Conservation (phyloP, 2,113 vertebrate genomes). For the Engystomops pustulosus region DNA sequence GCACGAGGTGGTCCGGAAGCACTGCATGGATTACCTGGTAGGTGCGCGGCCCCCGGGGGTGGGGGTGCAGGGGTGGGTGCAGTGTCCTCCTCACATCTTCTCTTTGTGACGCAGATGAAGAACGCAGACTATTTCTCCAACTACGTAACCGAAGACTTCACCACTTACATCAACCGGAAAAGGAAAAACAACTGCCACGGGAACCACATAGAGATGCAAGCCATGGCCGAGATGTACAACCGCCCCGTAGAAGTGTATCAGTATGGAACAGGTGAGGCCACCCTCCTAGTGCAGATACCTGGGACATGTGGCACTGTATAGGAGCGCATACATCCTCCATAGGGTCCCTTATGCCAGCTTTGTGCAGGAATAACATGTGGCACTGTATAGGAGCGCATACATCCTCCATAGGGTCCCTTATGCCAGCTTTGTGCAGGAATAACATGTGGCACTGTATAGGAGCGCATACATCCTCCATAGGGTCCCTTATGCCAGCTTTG, state of each 20-base stretch:
- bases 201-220: slow-evolving; percentile 98
- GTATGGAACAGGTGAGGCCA: slow-evolving; percentile 82
- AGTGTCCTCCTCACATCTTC: background rate
- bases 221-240: slow-evolving; percentile 98
- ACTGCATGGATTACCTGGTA: slow-evolving; percentile 94
- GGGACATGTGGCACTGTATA: too few species aligned
- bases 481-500: too few species aligned
- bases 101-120: slow-evolving; percentile 81
- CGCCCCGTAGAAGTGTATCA: slow-evolving; percentile 94
- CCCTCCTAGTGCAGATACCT: too few species aligned
- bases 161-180: slow-evolving; percentile 95
- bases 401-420: too few species aligned
- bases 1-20: slow-evolving; percentile 92
- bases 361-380: too few species aligned
- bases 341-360: too few species aligned
- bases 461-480: too few species aligned
- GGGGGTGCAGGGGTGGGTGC: background rate
- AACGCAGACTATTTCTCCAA: slow-evolving; percentile 95
- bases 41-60: slow-evolving; percentile 62
- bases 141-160: slow-evolving; percentile 95
- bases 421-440: too few species aligned
- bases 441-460: too few species aligned
- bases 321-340: too few species aligned
- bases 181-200: slow-evolving; percentile 96
- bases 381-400: too few species aligned